Base-by-base conservation (phyloP, 2,113 vertebrate genomes). In the Arvicanthis niloticus region DNA sequence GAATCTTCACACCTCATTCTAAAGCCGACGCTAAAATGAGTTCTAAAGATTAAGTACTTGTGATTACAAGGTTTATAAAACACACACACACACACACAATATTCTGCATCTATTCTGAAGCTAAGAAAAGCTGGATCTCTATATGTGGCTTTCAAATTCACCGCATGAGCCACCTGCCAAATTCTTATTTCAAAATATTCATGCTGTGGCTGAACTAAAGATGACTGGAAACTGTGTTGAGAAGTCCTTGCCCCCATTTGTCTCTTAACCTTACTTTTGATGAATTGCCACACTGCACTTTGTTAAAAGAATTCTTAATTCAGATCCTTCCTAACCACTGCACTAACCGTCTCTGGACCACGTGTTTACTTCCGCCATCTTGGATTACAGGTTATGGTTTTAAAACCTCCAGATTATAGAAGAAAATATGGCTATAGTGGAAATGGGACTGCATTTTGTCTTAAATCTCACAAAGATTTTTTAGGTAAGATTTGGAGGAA, bases 111-210 rank as follows among this genome's bases (percentile, higher is more conserved):
- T 53, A 24, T 53, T 87, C 51, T 88, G 48, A 88, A 53, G 16
- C 65, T 68, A 68, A 53, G 45, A 24, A 70, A 87, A 70, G n/a
- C 21, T 26, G 7, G 3, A 88, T 72, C 21, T 72, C 34, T 56
- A n/a, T 53, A 88, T 53, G 86, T 72, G 48, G 86, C 34, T 88
- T 88, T 72, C 86, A 88, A 72, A 53, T 53, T 88, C 48, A 88
- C 11, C 19, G 16, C 67, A 53, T 70, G 48, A 68, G 34, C 21
- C 45, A 72, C 19, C 62, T 68, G 45, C 45, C 42, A 26, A 87
- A 40, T 26, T 53, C 48, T 51, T 88, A 68, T 51, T 88, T 53
- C 3, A 53, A 70, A 56, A 72, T 53, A 72, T 72, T 7, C 67
- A 88, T n/a, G 53, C 65, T 10, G 34, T 88, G 42, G 45, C 62